Conservation (phyloP, 2,888 invertebrate genomes). For the Hyppa rectilinea region DNA sequence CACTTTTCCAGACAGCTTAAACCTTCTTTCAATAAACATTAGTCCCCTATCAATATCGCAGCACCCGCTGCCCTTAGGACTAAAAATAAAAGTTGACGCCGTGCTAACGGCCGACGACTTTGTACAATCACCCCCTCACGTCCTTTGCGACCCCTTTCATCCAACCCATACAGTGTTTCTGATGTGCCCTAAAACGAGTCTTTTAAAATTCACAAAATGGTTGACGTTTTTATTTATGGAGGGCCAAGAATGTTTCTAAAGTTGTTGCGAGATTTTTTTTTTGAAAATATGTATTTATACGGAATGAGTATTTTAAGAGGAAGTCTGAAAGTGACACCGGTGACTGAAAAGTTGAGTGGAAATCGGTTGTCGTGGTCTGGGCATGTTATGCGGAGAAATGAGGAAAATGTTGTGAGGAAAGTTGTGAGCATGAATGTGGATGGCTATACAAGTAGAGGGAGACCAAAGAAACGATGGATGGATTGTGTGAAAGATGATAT, state of each 20-base stretch:
- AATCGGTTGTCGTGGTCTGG: no score
- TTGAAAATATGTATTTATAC: no score
- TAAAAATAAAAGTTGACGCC: constrained; percentile 57
- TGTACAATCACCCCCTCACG: constrained; percentile 34
- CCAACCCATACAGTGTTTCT: constrained; percentile 10
- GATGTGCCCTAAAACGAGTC: background rate
- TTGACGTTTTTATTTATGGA: constrained; percentile 3
- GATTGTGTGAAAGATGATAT: no score
- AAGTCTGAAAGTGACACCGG: no score
- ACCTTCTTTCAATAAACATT: constrained; percentile 18
- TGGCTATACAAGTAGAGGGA: no score
- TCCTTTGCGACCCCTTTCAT: constrained; percentile 20
- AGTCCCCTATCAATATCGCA: constrained; percentile 9
- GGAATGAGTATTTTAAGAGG: no score
- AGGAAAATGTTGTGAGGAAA: no score
- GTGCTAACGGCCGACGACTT: constrained; percentile 12
- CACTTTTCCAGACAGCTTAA: background rate
- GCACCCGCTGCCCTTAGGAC: constrained; percentile 46
- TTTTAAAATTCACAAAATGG: constrained; percentile 24
- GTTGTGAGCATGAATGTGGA: no score
- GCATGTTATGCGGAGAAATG: no score
- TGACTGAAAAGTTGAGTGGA: no score
- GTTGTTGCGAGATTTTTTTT: background rate
- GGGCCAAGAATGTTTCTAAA: background rate
- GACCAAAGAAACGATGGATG: no score